phyloP scores from a whole-genome alignment of 2,797 vertebrate genomes.

The Chrosomus eos region DNA sequence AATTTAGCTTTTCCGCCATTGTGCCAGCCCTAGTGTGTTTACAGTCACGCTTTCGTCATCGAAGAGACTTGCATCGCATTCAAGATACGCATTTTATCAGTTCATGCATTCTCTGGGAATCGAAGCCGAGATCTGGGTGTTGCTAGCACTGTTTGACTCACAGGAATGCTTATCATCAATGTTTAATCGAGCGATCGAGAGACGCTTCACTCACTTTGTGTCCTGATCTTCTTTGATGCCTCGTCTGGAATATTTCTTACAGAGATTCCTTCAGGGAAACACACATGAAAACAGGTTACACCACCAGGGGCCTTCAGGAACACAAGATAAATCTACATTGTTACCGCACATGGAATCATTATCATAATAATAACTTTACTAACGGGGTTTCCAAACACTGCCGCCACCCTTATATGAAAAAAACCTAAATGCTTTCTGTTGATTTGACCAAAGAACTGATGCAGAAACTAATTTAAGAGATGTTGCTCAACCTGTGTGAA shows the following conservation, averaged over 20 bases:
- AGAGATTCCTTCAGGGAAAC: conserved; percentile 73
- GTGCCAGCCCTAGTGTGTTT: too few relatives aligned
- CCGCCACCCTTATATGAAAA: too few relatives aligned
- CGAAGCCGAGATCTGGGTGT: not conserved
- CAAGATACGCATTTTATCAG: not conserved
- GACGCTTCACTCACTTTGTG: conserved; percentile 76
- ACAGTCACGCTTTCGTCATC: not conserved
- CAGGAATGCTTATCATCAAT: not conserved
- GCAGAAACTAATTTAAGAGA: not conserved
- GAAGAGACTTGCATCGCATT: not conserved
- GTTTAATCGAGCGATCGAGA: not conserved
- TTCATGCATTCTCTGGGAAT: not conserved
- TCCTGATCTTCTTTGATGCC: conserved; percentile 84
- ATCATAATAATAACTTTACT: not conserved
- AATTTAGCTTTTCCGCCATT: too few relatives aligned
- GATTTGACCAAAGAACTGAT: not conserved
- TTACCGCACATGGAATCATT: not conserved
- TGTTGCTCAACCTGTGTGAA: not conserved
- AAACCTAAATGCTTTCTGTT: not conserved
- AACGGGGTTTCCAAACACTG: not conserved
- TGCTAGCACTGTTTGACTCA: not conserved
- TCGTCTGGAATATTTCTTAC: conserved; percentile 85
- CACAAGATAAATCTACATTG: not conserved
- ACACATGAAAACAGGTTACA: not conserved
- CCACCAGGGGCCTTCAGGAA: not conserved